Base-by-base conservation (phyloP, 1,140 invertebrate genomes). In the Drosophila burlai region DNA sequence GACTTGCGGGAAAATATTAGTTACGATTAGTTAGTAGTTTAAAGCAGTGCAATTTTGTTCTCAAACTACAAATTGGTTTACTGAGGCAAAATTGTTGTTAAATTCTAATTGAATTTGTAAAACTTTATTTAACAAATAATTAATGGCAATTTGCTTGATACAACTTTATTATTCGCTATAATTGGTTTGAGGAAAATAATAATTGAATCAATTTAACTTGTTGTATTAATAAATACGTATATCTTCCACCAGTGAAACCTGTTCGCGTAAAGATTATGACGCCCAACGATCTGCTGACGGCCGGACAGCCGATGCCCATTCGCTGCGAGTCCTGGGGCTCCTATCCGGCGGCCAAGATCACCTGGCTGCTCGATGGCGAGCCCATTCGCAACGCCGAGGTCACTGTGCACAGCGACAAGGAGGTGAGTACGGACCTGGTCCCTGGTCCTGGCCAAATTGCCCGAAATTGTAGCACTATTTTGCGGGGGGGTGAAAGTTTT, bases 261-360 rank as follows among this genome's bases (percentile, higher is more conserved):
- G 93, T 95, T 29, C 94, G 95, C 57, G 96, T 96, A 10, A 95
- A 95, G 82, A 96, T 97, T 36, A 91, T 95, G 18, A 93, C 95
- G 26, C 94, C 93, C 36, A 95, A 95, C 62, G 94, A 95, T 46
- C 92, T 95, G 50, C 93, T 96, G 59, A 95, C 95, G 29, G 95
- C 95, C 2, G 95, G 95, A 3, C 94, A 95, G 75, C 93, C 94
- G 4, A 94, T 96, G 72, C 94, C 94, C 52, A 93, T 96, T 16
- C 94, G 94, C 68, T 97, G 96, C 91, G 95, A 96, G 82, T 95
- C 95, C 57, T 95, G 94, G 93, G 96, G 96, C 34, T 96, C 96
- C 24, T 95, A 95, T 90, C 96, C 96, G 10, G 95, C 96, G 21
- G 96, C 96, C 15, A 95, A 95, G 80, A 94, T 97, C 62, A 94